Percentiles rank a stretch among this genome's conserved stretches.
These are phyloP conservation scores for Uloborus plumipes DNA, from an alignment of 2,888 invertebrate genomes.

Conservation along the genomic window DNA sequence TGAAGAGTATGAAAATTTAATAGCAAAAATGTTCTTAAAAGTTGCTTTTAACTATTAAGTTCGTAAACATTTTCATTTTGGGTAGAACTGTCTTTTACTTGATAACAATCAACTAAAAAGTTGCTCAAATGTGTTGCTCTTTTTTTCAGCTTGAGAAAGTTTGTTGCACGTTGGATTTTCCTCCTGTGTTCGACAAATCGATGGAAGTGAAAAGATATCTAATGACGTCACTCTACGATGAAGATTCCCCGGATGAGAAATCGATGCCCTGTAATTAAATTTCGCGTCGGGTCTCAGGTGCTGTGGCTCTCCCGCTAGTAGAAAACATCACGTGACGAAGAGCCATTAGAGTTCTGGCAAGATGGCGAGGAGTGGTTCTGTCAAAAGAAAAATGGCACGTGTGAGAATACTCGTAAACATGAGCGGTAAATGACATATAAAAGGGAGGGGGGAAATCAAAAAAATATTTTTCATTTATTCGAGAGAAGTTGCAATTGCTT, in stretches of 20 bases:
- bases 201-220: slow-evolving; percentile 4
- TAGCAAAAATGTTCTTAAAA: too few relatives aligned
- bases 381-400: slow-evolving; percentile 39
- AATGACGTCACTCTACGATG: slow-evolving; percentile 19
- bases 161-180: too few relatives aligned
- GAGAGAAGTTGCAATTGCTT: too few relatives aligned
- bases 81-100: too few relatives aligned
- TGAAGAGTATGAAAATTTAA: too few relatives aligned
- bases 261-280: slow-evolving; percentile 54
- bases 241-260: slow-evolving; percentile 19
- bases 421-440: slow-evolving; percentile 4
- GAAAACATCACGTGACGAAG: slow-evolving; percentile 18
- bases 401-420: slow-evolving; percentile 34
- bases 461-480: too few relatives aligned
- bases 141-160: too few relatives aligned
- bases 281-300: slow-evolving; percentile 42
- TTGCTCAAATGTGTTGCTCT: too few relatives aligned
- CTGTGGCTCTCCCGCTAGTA: slow-evolving; percentile 2
- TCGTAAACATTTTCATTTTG: too few relatives aligned
- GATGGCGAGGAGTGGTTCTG: slow-evolving; percentile 38
- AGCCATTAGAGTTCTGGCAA: slow-evolving; percentile 18
- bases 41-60: too few relatives aligned
- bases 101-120: too few relatives aligned
- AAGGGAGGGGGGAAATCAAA: not conserved
- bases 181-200: slow-evolving; percentile 1